phyloP scores from a whole-genome alignment of 2,797 vertebrate genomes.

The Gambelia wislizenii region DNA sequence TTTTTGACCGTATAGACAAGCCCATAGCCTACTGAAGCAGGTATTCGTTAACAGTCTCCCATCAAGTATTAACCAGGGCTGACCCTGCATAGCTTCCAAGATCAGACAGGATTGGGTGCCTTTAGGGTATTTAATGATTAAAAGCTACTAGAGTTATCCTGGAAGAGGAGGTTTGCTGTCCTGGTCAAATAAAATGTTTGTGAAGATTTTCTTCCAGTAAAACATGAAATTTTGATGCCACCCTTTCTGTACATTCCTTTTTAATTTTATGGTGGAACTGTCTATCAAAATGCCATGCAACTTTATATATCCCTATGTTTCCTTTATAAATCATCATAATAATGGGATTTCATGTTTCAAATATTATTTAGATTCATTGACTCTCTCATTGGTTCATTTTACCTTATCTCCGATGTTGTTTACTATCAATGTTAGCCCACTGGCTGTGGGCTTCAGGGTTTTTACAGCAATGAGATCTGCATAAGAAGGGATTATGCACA shows the following conservation, averaged over 20 bases:
- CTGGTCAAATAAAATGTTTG: constrained; percentile 28
- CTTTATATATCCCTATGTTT: neutral
- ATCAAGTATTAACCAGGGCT: too few species aligned
- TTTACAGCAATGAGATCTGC: too few species aligned
- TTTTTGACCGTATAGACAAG: too few species aligned
- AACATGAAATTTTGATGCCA: neutral
- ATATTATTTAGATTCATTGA: too few species aligned
- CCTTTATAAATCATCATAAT: neutral
- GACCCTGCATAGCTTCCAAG: too few species aligned
- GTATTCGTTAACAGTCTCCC: too few species aligned
- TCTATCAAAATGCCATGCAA: neutral
- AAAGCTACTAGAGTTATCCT: neutral
- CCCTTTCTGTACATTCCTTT: neutral
- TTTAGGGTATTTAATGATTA: constrained; percentile 23
- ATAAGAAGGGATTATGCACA: too few species aligned
- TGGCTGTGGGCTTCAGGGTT: too few species aligned
- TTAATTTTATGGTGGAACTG: neutral
- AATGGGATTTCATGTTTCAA: neutral
- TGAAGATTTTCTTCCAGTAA: neutral
- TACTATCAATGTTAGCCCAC: too few species aligned
- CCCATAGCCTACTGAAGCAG: too few species aligned
- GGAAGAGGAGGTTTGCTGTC: constrained; percentile 9
- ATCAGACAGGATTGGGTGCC: too few species aligned
- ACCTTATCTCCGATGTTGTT: too few species aligned
- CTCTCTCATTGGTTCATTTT: neutral